A percentile compares a stretch with the other conserved stretches of the same genome.
Evolutionary conservation across 2,888 invertebrate species (phyloP).

Genomic region (Eupithecia tripunctaria): DNA sequence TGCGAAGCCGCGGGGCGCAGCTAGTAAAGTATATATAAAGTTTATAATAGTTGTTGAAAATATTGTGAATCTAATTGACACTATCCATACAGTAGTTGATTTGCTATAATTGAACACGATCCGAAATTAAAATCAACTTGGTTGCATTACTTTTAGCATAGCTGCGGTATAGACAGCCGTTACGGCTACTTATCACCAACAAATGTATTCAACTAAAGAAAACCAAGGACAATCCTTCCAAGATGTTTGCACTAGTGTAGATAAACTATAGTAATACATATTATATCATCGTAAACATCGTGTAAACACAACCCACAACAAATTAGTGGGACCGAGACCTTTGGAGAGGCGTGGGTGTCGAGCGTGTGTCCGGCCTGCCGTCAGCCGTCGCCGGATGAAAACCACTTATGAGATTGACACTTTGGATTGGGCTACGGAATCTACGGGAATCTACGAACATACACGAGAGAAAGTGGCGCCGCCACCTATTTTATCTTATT

Average conservation of each 20-base stretch:
- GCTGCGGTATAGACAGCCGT: not conserved
- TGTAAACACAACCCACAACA: slow-evolving; percentile 15
- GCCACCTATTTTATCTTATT: too few relatives aligned
- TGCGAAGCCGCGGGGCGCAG: too few relatives aligned
- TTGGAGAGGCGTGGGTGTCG: slow-evolving; percentile 34
- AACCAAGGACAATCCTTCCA: not conserved
- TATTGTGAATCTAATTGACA: not conserved
- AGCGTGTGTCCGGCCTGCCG: slow-evolving; percentile 36
- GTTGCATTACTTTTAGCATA: not conserved
- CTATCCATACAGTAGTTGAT: not conserved
- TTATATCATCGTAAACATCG: not conserved
- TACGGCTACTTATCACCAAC: not conserved
- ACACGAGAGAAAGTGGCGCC: too few relatives aligned
- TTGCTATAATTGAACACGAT: not conserved
- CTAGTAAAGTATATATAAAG: too few relatives aligned
- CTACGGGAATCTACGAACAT: not conserved
- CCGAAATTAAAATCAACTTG: not conserved
- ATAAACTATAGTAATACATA: not conserved
- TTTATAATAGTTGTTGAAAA: not conserved
- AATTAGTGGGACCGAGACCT: slow-evolving; percentile 41
- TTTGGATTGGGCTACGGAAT: not conserved
- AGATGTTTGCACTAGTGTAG: not conserved
- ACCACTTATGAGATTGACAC: not conserved
- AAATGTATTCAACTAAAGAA: not conserved
- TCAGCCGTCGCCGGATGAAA: not conserved